Conservation (phyloP, 2,797 vertebrate species). For the Hemitrygon akajei region DNA sequence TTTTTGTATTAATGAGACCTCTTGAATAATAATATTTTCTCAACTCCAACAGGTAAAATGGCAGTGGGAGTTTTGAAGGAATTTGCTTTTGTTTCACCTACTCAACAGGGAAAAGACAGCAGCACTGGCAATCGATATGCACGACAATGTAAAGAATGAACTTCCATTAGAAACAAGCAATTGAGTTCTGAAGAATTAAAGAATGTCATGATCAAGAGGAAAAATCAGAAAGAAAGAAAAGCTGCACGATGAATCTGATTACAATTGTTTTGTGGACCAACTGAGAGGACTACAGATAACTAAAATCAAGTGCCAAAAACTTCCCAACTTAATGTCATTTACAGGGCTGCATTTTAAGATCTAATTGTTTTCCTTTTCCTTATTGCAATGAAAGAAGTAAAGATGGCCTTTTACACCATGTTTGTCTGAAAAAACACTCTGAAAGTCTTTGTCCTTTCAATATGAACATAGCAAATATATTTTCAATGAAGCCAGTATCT, state of each 20-base stretch:
- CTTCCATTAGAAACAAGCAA: background rate
- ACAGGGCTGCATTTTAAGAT: constrained; percentile 8
- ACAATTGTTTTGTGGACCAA: background rate
- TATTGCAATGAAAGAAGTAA: constrained; percentile 18
- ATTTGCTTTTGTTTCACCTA: background rate
- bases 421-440: background rate
- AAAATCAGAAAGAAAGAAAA: background rate
- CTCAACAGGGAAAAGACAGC: background rate
- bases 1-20: background rate
- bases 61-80: constrained; percentile 25
- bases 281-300: background rate
- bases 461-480: background rate
- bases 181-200: background rate
- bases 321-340: background rate
- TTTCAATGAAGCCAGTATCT: background rate
- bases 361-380: background rate
- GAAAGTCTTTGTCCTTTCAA: background rate
- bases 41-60: constrained; percentile 25
- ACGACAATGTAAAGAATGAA: background rate
- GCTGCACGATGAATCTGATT: background rate
- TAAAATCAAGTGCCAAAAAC: background rate
- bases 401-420: background rate
- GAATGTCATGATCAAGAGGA: background rate
- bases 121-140: background rate
- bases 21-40: background rate